phyloP scores from a whole-genome alignment of 2,113 vertebrate species.

The Micromys minutus region DNA sequence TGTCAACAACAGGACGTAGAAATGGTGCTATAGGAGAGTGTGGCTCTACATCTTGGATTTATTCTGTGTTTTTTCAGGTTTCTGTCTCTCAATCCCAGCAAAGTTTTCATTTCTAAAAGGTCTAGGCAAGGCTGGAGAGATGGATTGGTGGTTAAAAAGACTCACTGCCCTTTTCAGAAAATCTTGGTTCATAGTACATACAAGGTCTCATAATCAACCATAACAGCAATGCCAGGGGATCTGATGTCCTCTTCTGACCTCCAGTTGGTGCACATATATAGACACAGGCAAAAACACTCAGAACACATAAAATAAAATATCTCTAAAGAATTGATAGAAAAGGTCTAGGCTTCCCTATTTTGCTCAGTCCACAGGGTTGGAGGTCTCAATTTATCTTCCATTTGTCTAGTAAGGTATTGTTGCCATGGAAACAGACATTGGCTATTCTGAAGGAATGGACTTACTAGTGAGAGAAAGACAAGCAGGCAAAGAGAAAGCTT shows the following conservation, averaged over 20 bases:
- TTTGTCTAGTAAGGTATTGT: too few relatives aligned
- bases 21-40: not conserved
- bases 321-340: not conserved
- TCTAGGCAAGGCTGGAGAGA: not conserved
- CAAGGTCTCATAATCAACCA: not conserved
- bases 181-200: not conserved
- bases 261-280: not conserved
- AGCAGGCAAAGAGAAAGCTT: too few relatives aligned
- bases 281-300: not conserved
- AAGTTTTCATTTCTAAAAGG: not conserved
- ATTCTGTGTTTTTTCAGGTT: not conserved
- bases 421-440: too few relatives aligned
- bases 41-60: not conserved
- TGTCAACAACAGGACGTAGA: accelerated
- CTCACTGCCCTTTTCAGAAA: not conserved
- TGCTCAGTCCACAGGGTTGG: not conserved
- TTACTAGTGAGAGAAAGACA: too few relatives aligned
- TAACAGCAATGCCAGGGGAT: not conserved
- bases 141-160: not conserved
- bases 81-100: not conserved
- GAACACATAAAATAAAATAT: not conserved
- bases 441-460: too few relatives aligned
- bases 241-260: not conserved
- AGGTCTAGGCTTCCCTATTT: not conserved
- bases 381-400: not conserved